Percentiles rank a stretch among this genome's conserved stretches.
Conservation (phyloP, 2,113 vertebrate genomes). For the Silurus meridionalis region DNA sequence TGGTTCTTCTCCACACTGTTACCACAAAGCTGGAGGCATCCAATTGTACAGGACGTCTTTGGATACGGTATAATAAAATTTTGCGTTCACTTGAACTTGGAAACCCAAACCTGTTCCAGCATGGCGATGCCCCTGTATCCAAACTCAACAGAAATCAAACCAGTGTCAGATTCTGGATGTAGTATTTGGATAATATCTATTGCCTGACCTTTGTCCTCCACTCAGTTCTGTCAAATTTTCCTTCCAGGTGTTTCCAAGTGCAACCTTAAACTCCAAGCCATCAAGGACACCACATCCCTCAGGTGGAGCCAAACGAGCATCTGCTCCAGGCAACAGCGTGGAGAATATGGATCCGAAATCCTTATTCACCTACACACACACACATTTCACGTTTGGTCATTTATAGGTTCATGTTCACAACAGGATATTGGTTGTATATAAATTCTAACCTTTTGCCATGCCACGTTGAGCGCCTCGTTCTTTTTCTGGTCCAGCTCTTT, state of each 20-base stretch:
- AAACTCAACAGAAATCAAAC: neutral
- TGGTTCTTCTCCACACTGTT: no score
- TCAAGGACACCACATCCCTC: constrained; percentile 74
- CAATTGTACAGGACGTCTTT: no score
- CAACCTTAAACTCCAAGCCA: constrained; percentile 91
- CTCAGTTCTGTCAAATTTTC: constrained; percentile 96
- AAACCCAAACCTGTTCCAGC: no score
- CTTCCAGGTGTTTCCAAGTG: constrained; percentile 94
- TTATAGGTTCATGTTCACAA: neutral
- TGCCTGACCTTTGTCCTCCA: constrained; percentile 79
- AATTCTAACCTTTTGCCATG: constrained; percentile 88
- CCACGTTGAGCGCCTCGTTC: constrained; percentile 84
- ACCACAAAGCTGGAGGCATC: no score
- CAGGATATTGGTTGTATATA: neutral
- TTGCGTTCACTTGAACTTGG: no score
- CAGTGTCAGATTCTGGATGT: neutral
- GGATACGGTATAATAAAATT: no score
- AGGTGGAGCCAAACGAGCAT: constrained; percentile 79
- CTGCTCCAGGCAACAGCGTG: constrained; percentile 86
- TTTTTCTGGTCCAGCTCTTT: constrained; percentile 91
- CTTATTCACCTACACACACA: constrained; percentile 82
- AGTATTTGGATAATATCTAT: neutral
- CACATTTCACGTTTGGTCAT: neutral
- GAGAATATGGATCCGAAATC: constrained; percentile 97
- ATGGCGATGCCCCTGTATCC: no score